Evolutionary conservation across 1,140 invertebrate genomes (phyloP).

Genomic region (Bombus consobrinus): DNA sequence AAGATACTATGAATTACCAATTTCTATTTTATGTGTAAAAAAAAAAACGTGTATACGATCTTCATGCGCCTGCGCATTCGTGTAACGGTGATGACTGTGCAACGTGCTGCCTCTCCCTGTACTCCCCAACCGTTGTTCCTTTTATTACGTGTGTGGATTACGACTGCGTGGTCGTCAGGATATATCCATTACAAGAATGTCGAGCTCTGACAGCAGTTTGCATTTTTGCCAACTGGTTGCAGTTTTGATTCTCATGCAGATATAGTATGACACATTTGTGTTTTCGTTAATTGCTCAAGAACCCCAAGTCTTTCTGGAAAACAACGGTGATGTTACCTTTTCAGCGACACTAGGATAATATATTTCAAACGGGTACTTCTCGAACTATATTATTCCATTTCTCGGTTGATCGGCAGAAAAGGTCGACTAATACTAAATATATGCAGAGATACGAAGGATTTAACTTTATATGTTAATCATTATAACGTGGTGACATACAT

Average conservation of each 20-base stretch:
- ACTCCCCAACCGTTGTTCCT: constrained; percentile 49
- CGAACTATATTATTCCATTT: background rate
- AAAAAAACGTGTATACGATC: constrained; percentile 20
- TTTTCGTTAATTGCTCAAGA: background rate
- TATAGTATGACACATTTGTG: constrained; percentile 2
- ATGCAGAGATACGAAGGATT: background rate
- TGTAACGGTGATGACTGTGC: constrained; percentile 61
- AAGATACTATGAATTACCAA: background rate
- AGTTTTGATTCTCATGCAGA: constrained; percentile 58
- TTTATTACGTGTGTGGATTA: constrained; percentile 66
- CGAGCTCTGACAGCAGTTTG: constrained; percentile 53
- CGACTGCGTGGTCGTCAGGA: constrained; percentile 50
- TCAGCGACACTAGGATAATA: background rate
- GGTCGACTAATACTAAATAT: too few relatives aligned
- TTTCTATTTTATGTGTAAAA: constrained; percentile 37
- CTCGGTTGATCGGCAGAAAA: background rate
- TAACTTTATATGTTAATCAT: constrained; percentile 21
- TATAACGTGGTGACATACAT: constrained; percentile 32
- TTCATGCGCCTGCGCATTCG: constrained; percentile 38
- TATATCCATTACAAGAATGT: constrained; percentile 67
- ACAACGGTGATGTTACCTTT: background rate
- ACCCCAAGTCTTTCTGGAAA: background rate
- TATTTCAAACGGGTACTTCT: background rate
- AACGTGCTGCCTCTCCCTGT: constrained; percentile 34
- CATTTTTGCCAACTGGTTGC: constrained; percentile 51